Conservation (phyloP, 2,888 invertebrate species). For the Tachina lurida region DNA sequence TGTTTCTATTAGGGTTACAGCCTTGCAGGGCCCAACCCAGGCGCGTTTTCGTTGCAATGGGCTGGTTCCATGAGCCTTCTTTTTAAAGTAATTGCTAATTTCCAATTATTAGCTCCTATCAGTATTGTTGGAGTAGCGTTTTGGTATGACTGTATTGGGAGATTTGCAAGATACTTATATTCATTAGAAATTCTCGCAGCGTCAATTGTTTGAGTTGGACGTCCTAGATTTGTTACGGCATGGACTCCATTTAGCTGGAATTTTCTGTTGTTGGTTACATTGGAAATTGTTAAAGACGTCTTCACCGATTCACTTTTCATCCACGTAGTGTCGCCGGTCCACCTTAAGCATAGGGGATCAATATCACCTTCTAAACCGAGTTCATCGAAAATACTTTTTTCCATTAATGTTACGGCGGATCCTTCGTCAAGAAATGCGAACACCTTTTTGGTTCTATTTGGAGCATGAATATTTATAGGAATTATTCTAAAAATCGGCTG, state of each 20-base stretch:
- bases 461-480: conserved; percentile 30
- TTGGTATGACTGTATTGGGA: conserved; percentile 49
- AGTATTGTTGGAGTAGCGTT: conserved; percentile 35
- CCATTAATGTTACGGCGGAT: conserved; percentile 56
- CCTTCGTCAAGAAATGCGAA: conserved; percentile 37
- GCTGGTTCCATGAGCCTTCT: conserved; percentile 37
- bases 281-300: conserved; percentile 33
- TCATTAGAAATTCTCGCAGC: no score
- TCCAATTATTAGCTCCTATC: not conserved
- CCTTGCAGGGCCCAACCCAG: conserved; percentile 30
- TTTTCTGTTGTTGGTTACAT: conserved; percentile 26
- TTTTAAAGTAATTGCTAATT: conserved; percentile 33
- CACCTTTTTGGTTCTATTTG: conserved; percentile 21
- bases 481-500: conserved; percentile 51
- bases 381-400: conserved; percentile 48
- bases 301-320: conserved; percentile 41
- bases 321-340: conserved; percentile 39
- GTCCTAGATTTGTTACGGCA: conserved; percentile 38
- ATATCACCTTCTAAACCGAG: conserved; percentile 41
- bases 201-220: no score
- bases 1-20: not conserved
- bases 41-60: conserved; percentile 40
- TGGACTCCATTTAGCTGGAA: conserved; percentile 41
- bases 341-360: conserved; percentile 56
- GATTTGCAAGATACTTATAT: conserved; percentile 6